A percentile compares a stretch with the other conserved stretches of the same genome.
Conservation (phyloP, 2,797 vertebrate species). For the Gymnoscopelus microlampas region DNA sequence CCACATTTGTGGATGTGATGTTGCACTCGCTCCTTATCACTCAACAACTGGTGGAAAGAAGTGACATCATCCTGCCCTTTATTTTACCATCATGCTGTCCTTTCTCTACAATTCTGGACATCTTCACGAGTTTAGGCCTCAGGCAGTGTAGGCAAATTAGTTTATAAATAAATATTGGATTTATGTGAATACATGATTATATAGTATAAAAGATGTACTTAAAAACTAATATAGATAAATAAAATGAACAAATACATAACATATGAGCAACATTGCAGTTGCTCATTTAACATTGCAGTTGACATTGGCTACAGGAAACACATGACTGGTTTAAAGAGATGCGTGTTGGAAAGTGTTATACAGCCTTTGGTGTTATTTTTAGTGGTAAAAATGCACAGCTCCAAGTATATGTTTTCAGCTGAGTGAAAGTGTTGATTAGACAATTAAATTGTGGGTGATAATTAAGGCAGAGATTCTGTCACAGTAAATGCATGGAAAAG, state of each 20-base stretch:
- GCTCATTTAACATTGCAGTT: no score
- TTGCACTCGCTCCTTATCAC: conserved; percentile 69
- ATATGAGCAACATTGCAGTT: no score
- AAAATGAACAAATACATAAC: no score
- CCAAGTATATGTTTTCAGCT: not conserved
- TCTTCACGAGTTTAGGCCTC: not conserved
- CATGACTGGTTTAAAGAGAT: no score
- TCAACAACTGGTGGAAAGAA: conserved; percentile 59
- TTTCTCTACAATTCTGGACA: conserved; percentile 7
- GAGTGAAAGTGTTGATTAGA: conserved; percentile 41
- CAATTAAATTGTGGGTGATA: conserved; percentile 1
- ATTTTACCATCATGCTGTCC: conserved; percentile 48
- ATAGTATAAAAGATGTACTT: no score
- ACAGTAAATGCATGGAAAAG: conserved; percentile 14
- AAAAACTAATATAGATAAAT: no score
- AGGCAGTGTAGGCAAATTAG: conserved; percentile 6
- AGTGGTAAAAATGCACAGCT: conserved; percentile 7
- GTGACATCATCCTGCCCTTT: conserved; percentile 68
- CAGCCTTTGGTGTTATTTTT: not conserved
- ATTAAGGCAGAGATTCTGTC: conserved; percentile 20
- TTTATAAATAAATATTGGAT: no score
- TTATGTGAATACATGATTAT: no score
- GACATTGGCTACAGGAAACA: no score
- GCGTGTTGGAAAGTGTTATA: no score
- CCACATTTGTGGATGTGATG: conserved; percentile 70